A percentile compares a stretch with the other conserved stretches of the same genome.
Evolutionary conservation across 2,888 invertebrate species (phyloP).

Genomic region (Hesperia comma): DNA sequence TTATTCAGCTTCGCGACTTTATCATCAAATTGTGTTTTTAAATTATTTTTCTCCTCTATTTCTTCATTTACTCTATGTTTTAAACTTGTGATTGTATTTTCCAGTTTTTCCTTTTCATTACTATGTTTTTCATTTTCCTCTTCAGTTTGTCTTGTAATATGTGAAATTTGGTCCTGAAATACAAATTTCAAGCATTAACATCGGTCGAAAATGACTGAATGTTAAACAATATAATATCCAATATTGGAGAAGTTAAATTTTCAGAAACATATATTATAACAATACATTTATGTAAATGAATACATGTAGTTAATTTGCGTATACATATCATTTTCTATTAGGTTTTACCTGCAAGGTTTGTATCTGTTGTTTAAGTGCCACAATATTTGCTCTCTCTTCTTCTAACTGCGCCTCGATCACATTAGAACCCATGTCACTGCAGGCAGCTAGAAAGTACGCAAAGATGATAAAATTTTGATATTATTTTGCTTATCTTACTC

Average conservation of each 20-base stretch:
- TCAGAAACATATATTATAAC: no score
- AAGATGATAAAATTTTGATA: not conserved
- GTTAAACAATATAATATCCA: not conserved
- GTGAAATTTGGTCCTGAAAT: conserved; percentile 56
- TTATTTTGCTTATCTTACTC: no score
- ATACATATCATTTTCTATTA: no score
- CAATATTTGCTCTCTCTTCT: conserved; percentile 72
- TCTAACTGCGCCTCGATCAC: conserved; percentile 74
- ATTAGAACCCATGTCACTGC: conserved; percentile 73
- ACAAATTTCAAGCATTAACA: not conserved
- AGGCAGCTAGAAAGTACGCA: conserved; percentile 54
- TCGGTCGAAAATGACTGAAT: no score
- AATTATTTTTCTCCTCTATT: conserved; percentile 62
- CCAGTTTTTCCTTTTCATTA: conserved; percentile 53
- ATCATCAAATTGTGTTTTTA: conserved; percentile 58
- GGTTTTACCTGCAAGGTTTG: conserved; percentile 17
- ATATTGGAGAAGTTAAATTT: no score
- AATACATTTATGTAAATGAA: no score
- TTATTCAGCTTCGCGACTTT: conserved; percentile 66
- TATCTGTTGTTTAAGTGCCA: conserved; percentile 64
- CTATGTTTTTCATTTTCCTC: conserved; percentile 55
- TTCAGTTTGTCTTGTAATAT: conserved; percentile 54
- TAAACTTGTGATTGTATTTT: conserved; percentile 61
- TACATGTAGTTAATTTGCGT: no score
- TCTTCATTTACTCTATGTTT: conserved; percentile 71